Base-by-base conservation (phyloP, 2,797 vertebrate species). In the Cottoperca gobio region DNA sequence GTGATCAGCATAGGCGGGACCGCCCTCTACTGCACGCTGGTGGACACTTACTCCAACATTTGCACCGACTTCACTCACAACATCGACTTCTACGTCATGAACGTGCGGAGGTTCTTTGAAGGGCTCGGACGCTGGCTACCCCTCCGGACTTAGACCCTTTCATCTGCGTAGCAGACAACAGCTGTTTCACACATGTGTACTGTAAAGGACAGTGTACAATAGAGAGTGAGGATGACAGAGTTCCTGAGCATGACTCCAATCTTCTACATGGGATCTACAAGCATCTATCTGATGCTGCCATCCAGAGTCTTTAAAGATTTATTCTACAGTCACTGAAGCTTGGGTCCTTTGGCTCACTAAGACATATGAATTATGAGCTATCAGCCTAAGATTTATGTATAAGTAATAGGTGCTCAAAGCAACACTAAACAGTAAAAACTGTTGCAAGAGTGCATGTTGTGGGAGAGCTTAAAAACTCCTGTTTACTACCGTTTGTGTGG, bases 1-100 rank as follows among this genome's bases (percentile, higher is more conserved):
- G 95, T 98, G 92, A 96, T 99, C 54, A 99, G 98, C 77, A 85
- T 99, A 14, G 97, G 96, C 12, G 97, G 97, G 72, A 99, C 98
- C 3, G 97, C 97, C 0, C 68, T 99, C 70, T 99, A 98, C 94
- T 99, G 98, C 91, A 94, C 95, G 63, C 91, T 99, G 81, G 97
- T 95, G 67, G 96, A 96, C 88, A 91, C 94, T 33, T 95, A 96
- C 88, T 97, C 97, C 43, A 96, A 94, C 49, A 95, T 98, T 63
- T 99, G 98, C 89, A 95, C 89, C 6, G 97, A 99, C 65, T 99
- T 99, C 93, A 94, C 96, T 28, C 88, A 89, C 79, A 99, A 99
- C 73, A 48, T 97, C 81, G 96, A 98, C 90, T 97, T 97, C 88
- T 99, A 97, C 86, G 92, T 96, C 57, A 92, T 92, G 3, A 96